Percentiles rank a stretch among this genome's conserved stretches.
Conservation (phyloP, 92 coral and sea anemone genomes). For the Heteractis magnifica region DNA sequence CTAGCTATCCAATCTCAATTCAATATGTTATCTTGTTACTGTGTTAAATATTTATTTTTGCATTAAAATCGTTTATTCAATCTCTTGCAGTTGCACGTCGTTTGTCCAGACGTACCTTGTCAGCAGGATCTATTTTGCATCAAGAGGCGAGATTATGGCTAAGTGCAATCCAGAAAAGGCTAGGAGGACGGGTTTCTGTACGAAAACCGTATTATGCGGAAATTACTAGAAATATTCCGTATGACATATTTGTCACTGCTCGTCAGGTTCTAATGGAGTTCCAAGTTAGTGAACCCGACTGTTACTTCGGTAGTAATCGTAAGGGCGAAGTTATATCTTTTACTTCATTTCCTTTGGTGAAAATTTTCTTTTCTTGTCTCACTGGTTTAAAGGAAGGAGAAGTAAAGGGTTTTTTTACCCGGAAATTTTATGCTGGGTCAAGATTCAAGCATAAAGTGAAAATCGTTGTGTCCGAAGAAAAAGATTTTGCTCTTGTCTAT, state of each 20-base stretch:
- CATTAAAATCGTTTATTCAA: too few species aligned
- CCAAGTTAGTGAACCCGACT: conserved; percentile 44
- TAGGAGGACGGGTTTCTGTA: conserved; percentile 39
- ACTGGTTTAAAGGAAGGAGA: conserved; percentile 43
- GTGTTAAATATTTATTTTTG: too few species aligned
- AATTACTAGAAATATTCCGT: conserved; percentile 49
- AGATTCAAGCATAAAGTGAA: conserved; percentile 25
- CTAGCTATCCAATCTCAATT: too few species aligned
- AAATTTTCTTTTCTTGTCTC: conserved; percentile 44
- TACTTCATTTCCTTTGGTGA: conserved; percentile 41
- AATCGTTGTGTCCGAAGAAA: conserved; percentile 41
- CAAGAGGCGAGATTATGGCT: conserved; percentile 45
- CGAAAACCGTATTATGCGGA: conserved; percentile 51
- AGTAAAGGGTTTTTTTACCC: conserved; percentile 30
- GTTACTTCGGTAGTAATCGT: conserved; percentile 42
- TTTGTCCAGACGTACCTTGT: neutral
- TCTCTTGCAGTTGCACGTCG: too few species aligned
- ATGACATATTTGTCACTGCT: conserved; percentile 36
- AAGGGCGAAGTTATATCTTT: conserved; percentile 67
- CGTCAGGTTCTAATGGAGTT: conserved; percentile 31
- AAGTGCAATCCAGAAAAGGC: conserved; percentile 27
- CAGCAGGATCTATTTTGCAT: conserved; percentile 31
- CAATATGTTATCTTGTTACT: too few species aligned
- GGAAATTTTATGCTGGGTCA: conserved; percentile 25
- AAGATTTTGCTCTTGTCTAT: conserved; percentile 57